A percentile compares a stretch with the other conserved stretches of the same genome.
phyloP scores from a whole-genome alignment of 2,888 invertebrate species.

The Malacosoma neustria region DNA sequence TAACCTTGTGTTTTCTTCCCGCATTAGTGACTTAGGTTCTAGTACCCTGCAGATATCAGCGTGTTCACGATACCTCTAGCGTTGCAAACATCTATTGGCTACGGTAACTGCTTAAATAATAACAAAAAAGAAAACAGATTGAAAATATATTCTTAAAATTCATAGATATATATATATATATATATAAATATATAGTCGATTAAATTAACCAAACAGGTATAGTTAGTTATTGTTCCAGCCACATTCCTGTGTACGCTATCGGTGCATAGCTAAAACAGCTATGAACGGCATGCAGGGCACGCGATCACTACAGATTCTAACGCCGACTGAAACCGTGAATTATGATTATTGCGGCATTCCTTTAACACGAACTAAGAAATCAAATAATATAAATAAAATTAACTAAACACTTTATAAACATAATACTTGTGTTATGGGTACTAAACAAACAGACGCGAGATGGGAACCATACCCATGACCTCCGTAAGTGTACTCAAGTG shows the following conservation, averaged over 20 bases:
- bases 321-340: background rate
- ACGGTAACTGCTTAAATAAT: background rate
- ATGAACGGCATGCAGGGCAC: constrained; percentile 3
- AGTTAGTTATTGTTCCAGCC: background rate
- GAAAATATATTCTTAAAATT: too few relatives aligned
- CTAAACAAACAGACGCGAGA: too few relatives aligned
- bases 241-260: background rate
- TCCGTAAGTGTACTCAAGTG: too few relatives aligned
- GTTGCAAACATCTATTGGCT: background rate
- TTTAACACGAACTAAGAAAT: too few relatives aligned
- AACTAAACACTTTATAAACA: too few relatives aligned
- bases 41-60: background rate
- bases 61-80: background rate
- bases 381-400: too few relatives aligned
- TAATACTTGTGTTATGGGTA: too few relatives aligned
- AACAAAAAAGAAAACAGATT: too few relatives aligned
- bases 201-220: too few relatives aligned
- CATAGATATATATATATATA: too few relatives aligned
- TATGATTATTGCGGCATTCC: background rate
- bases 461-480: too few relatives aligned
- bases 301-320: constrained; percentile 5
- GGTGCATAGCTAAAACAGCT: constrained; percentile 3
- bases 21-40: background rate
- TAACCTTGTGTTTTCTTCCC: background rate
- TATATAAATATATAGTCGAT: too few relatives aligned